Conservation (phyloP, 2,888 invertebrate genomes). For the Tethea ocularis region DNA sequence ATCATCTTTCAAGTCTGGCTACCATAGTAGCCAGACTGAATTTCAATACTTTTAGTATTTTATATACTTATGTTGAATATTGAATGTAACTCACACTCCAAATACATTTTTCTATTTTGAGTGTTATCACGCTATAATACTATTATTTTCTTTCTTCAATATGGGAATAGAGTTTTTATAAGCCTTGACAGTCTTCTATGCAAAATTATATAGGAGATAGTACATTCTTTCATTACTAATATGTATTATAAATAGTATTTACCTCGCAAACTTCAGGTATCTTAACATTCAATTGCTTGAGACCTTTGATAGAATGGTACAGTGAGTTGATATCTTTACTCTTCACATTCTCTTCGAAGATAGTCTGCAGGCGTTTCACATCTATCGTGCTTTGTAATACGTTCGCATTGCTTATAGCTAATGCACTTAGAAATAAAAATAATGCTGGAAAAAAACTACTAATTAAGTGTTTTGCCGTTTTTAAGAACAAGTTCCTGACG, state of each 20-base stretch:
- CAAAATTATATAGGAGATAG: too few relatives aligned
- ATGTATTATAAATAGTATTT: slow-evolving; percentile 30
- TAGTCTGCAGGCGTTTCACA: slow-evolving; percentile 63
- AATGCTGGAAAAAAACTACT: slow-evolving; percentile 48
- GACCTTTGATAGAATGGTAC: slow-evolving; percentile 90
- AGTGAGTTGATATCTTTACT: slow-evolving; percentile 86
- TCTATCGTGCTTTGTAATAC: slow-evolving; percentile 71
- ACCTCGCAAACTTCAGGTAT: slow-evolving; percentile 86
- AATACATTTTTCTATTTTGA: too few relatives aligned
- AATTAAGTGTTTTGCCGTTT: neutral
- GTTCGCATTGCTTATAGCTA: slow-evolving; percentile 57
- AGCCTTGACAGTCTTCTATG: too few relatives aligned
- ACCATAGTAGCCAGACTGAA: too few relatives aligned
- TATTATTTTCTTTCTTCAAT: too few relatives aligned
- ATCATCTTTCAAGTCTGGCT: too few relatives aligned
- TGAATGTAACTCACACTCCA: too few relatives aligned
- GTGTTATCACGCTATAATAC: too few relatives aligned
- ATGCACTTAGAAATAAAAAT: slow-evolving; percentile 49
- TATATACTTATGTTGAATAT: too few relatives aligned
- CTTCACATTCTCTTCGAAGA: slow-evolving; percentile 74
- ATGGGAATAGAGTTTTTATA: too few relatives aligned
- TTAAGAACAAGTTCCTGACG: neutral
- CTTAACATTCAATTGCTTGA: slow-evolving; percentile 85
- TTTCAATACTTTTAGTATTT: too few relatives aligned
- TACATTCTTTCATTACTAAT: too few relatives aligned